Base-by-base conservation (phyloP, 2,888 invertebrate genomes). In the Tholera decimalis region DNA sequence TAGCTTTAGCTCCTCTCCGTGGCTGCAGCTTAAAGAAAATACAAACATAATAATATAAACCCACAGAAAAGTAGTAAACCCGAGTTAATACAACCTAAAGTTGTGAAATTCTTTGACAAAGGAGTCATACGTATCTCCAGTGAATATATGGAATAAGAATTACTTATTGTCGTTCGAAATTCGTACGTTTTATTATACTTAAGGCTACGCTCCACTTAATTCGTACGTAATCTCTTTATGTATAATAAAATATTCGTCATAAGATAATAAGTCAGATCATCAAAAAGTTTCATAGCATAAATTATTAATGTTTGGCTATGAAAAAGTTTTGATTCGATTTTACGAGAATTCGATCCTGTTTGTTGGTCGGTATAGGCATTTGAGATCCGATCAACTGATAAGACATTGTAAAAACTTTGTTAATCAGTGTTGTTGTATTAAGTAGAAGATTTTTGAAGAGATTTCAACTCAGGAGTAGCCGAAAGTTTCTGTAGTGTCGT, bases 121-220 rank as follows among this genome's bases (percentile, higher is more conserved):
- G 54, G 71, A 61, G 59, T 76, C 73, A 71, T 76, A 41, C 58
- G 18, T 67, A 80, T 79, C 73, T 72, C 49, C 55, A 61, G 57
- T 50, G 69, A 78, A 80, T 82, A 79, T 79, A 82, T 83, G 74
- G 83, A 78, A 82, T 83, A 82, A 80, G 83, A 83, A 83, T 83
- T 70, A 82, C 79, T 75, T 73, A 82, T 83, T 82, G 83, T 77
- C 76, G 61, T 69, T 50, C 39, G 69, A 74, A 75, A 68, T 69
- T 63, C 74, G 70, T 82, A 72, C 73, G 73, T 74, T 83, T 82
- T 83, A 83, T 73, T 71, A 49, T 68, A 62, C 59, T 26, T 43
- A 57, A 56, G 66, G 66, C 65, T 46, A 67, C 65, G 72, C 57
- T 73, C 51, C 55, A 70, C 71, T 64, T 80, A 77, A 73, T 76